Evolutionary conservation across 2,888 invertebrate genomes (phyloP), one percentile per base, ranked within the genome.

Genomic region (Drosophila macrospina): DNA sequence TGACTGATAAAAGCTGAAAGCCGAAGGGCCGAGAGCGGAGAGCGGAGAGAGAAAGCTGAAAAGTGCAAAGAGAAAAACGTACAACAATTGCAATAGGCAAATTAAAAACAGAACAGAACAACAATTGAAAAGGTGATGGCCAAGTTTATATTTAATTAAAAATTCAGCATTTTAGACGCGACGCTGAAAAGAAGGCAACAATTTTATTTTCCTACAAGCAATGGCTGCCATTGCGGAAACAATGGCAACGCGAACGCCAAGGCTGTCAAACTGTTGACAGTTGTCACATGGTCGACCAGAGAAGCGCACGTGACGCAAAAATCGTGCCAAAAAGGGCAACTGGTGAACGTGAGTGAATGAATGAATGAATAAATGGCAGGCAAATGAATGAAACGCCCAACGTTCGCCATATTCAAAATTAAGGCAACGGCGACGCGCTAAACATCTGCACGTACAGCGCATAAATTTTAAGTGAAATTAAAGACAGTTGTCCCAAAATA

Each of bases 381-480:
- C 59, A 77, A 77, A 83, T 67, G 82, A 77, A 80, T 52, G 68
- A 73, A 65, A 69, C 70, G 68, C 68, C 67, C 72, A 50, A 32
- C 39, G 42, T 66, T 69, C 39, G 70, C 67, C 76, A 85, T 75
- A 85, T 78, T 82, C 73, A 88, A 82, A 82, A 77, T 79, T 73
- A 69, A 74, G 71, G 47, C 62, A 56, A 52, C 42, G 45, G 4
- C 36, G 54, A 61, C 37, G 20, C 80, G 71, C 50, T 87, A 88
- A 89, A 89, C 86, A 82, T 50, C 59, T 55, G 86, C 85, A 86
- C 85, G 85, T 86, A 87, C 78, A 56, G 56, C 57, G 70, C 87
- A 88, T 90, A 88, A 88, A 89, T 86, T 90, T 72, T 74, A 77
- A 86, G 69, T 82, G 75, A 89, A 89, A 89, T 78, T 84, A 78